Evolutionary conservation across 1,140 invertebrate species (phyloP), one percentile per base, ranked within the genome.

Genomic region (Calephelis virginiensis): DNA sequence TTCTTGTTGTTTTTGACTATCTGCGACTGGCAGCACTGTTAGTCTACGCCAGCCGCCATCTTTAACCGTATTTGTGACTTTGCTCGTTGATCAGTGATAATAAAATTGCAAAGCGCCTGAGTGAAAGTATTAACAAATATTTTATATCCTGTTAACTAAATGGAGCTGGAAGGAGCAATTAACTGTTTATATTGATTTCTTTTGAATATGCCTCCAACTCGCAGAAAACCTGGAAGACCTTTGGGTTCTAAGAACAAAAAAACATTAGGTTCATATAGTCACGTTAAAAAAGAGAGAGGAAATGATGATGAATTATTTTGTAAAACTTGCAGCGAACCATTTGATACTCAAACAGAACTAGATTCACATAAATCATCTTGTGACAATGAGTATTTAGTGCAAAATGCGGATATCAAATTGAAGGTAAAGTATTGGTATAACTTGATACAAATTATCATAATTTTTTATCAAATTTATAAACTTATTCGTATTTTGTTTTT

Each of bases 121-220:
- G 82, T 86, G 85, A 87, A 89, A 84, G 81, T 79, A 85, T 84
- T 87, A 87, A 85, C 83, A 87, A 87, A 83, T 68, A 81, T 77
- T 78, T 63, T 78, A 59, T 59, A 53, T 50, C 49, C 50, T 14
- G 61, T 49, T 61, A 61, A 61, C 17, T 69, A 67, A 70, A 70
- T 64, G 59, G 66, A 62, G 65, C 9, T 63, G 38, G 63, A 72
- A 74, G 72, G 75, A 77, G 75, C 61, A 74, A 62, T 65, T 56
- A 53, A 59, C 37, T 59, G 56, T 40, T 37, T 38, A 59, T 59
- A 59, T 59, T 59, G 37, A 8, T 38, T 59, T 12, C 11, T 37
- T 8, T 6, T n/a, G 28, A 64, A 59, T 46, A 84, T 88, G 83
- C 77, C 85, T 56, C 78, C 78, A 46, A 81, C 79, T 71, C 74